Percentiles rank a stretch among this genome's conserved stretches.
Evolutionary conservation across 2,113 vertebrate species (phyloP).

Genomic region (Sapayoa aenigma): DNA sequence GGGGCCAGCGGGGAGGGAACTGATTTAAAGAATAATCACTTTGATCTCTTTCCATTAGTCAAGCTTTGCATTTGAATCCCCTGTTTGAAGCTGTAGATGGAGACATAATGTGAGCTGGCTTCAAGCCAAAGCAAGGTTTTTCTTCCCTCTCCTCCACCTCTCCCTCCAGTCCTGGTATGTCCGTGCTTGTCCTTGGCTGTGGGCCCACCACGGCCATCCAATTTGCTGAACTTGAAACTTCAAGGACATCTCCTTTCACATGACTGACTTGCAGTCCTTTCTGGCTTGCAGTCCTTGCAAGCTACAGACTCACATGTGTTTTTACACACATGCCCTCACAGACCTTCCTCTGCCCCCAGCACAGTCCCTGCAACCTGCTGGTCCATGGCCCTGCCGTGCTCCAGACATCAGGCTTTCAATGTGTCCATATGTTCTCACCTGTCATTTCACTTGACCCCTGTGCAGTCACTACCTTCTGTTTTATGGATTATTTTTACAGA

Average conservation of each 20-base stretch:
- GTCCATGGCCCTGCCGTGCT: not conserved
- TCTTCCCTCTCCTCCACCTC: not conserved
- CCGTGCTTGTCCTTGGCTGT: not conserved
- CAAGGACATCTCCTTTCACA: not conserved
- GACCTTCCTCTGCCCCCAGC: not conserved
- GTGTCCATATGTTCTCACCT: not conserved
- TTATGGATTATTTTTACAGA: not conserved
- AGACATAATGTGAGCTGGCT: conserved; percentile 41
- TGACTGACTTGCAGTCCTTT: not conserved
- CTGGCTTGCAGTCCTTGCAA: not conserved
- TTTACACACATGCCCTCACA: not conserved
- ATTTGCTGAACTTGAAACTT: not conserved
- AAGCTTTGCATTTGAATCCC: conserved; percentile 41
- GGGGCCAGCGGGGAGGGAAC: not conserved
- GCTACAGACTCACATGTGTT: fast-evolving
- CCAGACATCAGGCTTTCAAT: not conserved
- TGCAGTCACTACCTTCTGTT: not conserved
- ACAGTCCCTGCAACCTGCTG: fast-evolving
- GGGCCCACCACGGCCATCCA: not conserved
- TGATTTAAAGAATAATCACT: conserved; percentile 33
- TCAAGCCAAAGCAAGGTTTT: conserved; percentile 10
- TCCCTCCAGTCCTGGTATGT: not conserved
- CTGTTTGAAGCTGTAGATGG: not conserved
- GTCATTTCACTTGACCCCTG: not conserved
- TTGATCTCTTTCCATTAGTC: conserved; percentile 53